Evolutionary conservation across 53 echinoderm and acorn worm genomes (phyloP), one percentile per base, ranked within the genome.

Genomic region (Luidia sarsii): DNA sequence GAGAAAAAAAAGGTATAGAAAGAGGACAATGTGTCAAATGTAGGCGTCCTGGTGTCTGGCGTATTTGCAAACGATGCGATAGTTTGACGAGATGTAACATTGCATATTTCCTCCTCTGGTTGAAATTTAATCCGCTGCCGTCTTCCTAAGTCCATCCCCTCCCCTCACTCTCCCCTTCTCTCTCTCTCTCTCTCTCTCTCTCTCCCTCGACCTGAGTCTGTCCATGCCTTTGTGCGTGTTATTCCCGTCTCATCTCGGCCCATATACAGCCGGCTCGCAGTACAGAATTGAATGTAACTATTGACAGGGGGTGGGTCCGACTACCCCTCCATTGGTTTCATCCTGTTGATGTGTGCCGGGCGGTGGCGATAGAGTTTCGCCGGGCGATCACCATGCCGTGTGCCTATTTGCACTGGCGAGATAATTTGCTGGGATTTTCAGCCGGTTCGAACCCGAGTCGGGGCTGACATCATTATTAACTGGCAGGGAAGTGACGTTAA

Each of bases 361-460:
- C n/a, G 21, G 34, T 20, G 21, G 35, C 20, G 46, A 77, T 77
- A 60, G 77, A 77, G 77, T 77, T 60, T 77, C 59, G 77, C 59
- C 45, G 25, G 67, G 45, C 67, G 41, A 41, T 43, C 45, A 41
- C 41, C 41, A 61, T 77, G 77, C 36, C 35, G 36, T 77, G 60
- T 77, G 77, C 61, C 77, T 77, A 77, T 77, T 77, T 77, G 43
- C 46, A 50, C 45, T 43, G 77, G 10, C 60, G 45, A 77, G 77
- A 77, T 77, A 77, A 77, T 77, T 77, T 77, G 77, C 77, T 23
- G 77, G 19, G 61, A 77, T 77, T 77, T 77, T 77, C 77, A 39
- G 48, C 61, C 45, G 60, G 60, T 61, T 61, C 59, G 77, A 77
- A 77, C 45, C 61, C 77, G 46, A 77, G 59, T 61, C 77, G 35